Base-by-base conservation (phyloP, 2,888 invertebrate genomes). In the Trissolcus brochymenae region DNA sequence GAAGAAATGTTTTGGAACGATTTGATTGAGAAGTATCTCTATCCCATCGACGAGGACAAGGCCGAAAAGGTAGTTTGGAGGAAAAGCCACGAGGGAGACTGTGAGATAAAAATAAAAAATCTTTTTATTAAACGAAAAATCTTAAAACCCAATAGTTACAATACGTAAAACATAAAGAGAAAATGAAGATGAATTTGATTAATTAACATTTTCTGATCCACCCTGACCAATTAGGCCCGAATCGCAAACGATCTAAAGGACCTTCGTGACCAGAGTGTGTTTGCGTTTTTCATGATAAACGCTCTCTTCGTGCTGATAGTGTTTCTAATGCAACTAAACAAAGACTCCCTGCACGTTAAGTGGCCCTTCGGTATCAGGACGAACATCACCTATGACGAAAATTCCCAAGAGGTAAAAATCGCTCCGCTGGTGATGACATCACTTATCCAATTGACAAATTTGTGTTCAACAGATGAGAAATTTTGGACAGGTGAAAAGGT, bases 241-340 rank as follows among this genome's bases (percentile, higher is more conserved):
- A 96, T 97, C 90, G 94, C 96, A 85, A 91, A 91, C 90, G 97
- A 97, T 90, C 92, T 99, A 89, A 95, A 96, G 92, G 98, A 97
- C 90, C 92, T 99, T 86, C 93, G 98, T 89, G 97, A 98, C 91
- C 95, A 96, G 86, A 96, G 96, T 82, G 97, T 97, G 80, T 98
- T 98, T 91, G 96, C 94, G 84, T 98, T 99, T 93, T 96, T 98
- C 92, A 99, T 99, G 98, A 91, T 97, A 90, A 99, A 99, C 92
- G 97, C 98, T 84, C 94, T 99, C 86, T 99, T 99, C 94, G 98
- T 99, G 87, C 94, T 99, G 90, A 97, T 98, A 91, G 98, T 99
- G 85, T 97, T 99, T 91, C 94, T 99, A 90, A 94, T 99, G 89
- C 99, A 99, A 92, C 93, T 98, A 91, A 98, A 98, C 92, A 98